Percentiles rank a stretch among this genome's conserved stretches.
Conservation (phyloP, 2,113 vertebrate species). For the Piprites chloris region DNA sequence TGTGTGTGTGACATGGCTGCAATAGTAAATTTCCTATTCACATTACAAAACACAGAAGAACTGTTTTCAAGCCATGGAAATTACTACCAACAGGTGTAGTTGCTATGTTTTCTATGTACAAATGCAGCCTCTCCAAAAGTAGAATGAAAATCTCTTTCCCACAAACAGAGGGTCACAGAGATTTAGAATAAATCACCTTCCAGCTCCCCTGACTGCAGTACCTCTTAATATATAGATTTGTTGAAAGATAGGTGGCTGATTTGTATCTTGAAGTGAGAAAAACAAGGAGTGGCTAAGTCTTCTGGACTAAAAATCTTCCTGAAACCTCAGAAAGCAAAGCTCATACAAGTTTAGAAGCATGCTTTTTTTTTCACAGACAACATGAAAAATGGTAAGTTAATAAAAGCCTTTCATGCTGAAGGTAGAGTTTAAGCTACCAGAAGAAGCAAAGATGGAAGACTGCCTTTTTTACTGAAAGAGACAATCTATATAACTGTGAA, state of each 20-base stretch:
- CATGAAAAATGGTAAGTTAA: background rate
- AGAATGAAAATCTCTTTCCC: background rate
- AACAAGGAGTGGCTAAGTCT: background rate
- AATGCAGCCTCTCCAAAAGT: background rate
- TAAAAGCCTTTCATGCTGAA: background rate
- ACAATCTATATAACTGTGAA: background rate
- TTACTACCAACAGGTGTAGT: background rate
- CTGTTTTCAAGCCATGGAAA: background rate
- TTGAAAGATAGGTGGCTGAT: background rate
- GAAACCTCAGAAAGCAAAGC: background rate
- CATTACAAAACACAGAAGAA: background rate
- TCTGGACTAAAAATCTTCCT: background rate
- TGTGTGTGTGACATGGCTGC: accelerated
- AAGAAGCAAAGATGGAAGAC: background rate
- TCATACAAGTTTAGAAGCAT: background rate
- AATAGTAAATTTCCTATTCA: background rate
- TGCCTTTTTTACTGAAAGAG: background rate
- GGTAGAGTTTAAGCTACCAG: background rate
- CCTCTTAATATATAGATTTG: background rate
- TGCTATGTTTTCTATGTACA: background rate
- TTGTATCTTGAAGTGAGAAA: background rate
- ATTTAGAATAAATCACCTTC: background rate
- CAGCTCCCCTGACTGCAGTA: background rate
- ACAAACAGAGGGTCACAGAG: background rate
- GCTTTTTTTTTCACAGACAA: background rate